These are phyloP conservation scores for Phodopus roborovskii DNA, from an alignment of 2,113 vertebrate genomes.

Conservation along the genomic window DNA sequence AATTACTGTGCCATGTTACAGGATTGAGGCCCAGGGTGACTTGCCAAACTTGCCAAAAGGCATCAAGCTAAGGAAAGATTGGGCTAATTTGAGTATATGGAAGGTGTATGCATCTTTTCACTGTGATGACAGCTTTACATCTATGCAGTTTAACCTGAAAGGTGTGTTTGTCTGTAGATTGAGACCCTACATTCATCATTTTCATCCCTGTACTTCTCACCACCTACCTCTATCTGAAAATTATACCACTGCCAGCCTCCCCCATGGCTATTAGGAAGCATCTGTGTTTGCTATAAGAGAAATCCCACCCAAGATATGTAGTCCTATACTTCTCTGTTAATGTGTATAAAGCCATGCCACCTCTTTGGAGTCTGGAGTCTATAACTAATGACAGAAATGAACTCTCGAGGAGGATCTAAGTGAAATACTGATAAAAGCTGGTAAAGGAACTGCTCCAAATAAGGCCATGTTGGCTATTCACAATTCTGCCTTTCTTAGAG, in stretches of 20 bases:
- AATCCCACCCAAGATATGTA: background rate
- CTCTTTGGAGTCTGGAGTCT: background rate
- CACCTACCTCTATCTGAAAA: background rate
- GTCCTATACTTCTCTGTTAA: background rate
- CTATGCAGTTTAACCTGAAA: background rate
- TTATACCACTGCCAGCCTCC: background rate
- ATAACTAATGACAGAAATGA: background rate
- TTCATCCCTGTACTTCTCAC: background rate
- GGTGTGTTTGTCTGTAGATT: background rate
- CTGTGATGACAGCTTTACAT: background rate
- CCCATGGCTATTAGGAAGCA: background rate
- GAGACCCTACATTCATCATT: background rate
- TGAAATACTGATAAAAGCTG: background rate
- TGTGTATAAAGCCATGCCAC: background rate
- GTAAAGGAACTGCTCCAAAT: background rate
- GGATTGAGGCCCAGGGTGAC: background rate
- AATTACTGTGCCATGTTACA: background rate
- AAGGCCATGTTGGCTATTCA: background rate
- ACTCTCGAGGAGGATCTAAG: background rate
- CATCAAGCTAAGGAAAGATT: background rate
- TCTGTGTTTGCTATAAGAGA: background rate
- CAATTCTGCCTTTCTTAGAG: background rate
- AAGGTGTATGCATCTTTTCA: background rate
- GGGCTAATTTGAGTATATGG: background rate
- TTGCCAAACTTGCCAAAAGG: background rate